A percentile compares a stretch with the other conserved stretches of the same genome.
Conservation (phyloP, 2,888 invertebrate species). For the Opisthograptis luteolata region DNA sequence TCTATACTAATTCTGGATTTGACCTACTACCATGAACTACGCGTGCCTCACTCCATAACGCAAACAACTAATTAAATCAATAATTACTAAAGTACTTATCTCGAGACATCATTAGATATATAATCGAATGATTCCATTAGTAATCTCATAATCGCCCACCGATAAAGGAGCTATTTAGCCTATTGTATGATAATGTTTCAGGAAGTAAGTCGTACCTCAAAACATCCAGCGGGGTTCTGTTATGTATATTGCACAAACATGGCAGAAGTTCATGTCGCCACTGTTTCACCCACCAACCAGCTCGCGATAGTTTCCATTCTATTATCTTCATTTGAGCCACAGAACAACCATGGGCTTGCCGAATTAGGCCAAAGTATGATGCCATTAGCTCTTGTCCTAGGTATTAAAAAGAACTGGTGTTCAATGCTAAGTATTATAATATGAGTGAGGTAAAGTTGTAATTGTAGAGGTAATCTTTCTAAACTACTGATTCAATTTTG, state of each 20-base stretch:
- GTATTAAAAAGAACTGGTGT: neutral
- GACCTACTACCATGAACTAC: too few species aligned
- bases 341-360: conserved; percentile 58
- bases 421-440: neutral
- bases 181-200: conserved; percentile 5
- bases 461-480: too few species aligned
- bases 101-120: too few species aligned
- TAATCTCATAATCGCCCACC: too few species aligned
- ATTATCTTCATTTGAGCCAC: conserved; percentile 69
- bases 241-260: conserved; percentile 64
- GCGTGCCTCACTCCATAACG: too few species aligned
- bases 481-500: too few species aligned
- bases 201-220: conserved; percentile 49
- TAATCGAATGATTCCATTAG: too few species aligned
- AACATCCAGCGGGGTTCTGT: conserved; percentile 68
- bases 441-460: neutral
- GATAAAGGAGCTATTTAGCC: neutral
- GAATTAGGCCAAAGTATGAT: conserved; percentile 68
- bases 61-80: too few species aligned
- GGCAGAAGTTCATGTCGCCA: conserved; percentile 59
- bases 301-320: conserved; percentile 75
- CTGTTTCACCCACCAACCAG: conserved; percentile 72
- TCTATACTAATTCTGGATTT: too few species aligned
- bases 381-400: conserved; percentile 80
- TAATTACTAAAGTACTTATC: too few species aligned